Conservation (phyloP, 2,888 invertebrate species). For the Synergus japonicus region DNA sequence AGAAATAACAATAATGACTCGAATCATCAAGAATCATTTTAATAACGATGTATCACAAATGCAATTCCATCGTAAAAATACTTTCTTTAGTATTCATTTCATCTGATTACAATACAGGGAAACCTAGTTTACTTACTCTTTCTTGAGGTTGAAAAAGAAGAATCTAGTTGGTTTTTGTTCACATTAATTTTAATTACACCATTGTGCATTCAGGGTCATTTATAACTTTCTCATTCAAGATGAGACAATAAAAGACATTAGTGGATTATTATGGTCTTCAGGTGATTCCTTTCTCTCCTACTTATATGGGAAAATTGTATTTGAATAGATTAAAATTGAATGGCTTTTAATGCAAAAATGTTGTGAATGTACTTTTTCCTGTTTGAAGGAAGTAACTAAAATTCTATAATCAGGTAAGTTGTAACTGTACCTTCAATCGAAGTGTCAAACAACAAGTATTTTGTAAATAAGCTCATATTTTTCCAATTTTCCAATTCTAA, state of each 20-base stretch:
- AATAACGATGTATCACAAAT: background rate
- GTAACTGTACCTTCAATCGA: too few species aligned
- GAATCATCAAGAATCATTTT: background rate
- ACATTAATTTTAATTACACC: conserved; percentile 32
- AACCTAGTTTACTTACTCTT: conserved; percentile 31
- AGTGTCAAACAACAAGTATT: too few species aligned
- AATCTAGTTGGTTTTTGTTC: background rate
- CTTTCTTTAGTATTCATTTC: conserved; percentile 25
- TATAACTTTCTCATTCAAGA: conserved; percentile 30
- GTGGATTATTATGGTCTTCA: conserved; percentile 10
- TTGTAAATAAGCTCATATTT: too few species aligned
- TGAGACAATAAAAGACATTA: conserved; percentile 1
- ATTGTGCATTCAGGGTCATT: conserved; percentile 30
- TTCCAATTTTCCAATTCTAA: too few species aligned
- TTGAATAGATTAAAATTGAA: background rate
- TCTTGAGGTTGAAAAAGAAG: conserved; percentile 26
- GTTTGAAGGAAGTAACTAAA: background rate
- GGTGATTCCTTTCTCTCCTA: conserved; percentile 3
- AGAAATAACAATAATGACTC: too few species aligned
- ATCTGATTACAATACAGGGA: conserved; percentile 2
- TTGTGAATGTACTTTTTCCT: background rate
- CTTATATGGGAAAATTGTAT: conserved; percentile 8
- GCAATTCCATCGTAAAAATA: background rate
- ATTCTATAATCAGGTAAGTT: background rate
- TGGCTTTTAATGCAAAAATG: background rate